These are phyloP conservation scores for Nyctibius bracteatus DNA, from an alignment of 2,113 vertebrate species.

Conservation along the genomic window DNA sequence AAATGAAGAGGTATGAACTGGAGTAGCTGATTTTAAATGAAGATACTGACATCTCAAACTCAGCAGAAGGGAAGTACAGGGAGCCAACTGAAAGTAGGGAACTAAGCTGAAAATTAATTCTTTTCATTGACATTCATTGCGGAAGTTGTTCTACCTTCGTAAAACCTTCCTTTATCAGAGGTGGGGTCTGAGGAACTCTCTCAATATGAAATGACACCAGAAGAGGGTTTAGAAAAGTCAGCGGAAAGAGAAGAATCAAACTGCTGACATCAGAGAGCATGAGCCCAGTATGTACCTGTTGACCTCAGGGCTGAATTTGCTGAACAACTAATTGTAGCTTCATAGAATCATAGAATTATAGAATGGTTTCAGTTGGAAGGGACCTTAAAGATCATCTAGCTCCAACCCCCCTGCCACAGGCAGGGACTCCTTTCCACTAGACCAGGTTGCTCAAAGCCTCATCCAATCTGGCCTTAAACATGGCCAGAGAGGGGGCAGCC, in stretches of 20 bases:
- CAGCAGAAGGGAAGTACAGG: background rate
- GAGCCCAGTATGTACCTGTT: background rate
- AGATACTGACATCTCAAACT: background rate
- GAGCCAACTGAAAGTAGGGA: background rate
- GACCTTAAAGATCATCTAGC: too few species aligned
- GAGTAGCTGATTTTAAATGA: background rate
- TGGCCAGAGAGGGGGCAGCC: too few species aligned
- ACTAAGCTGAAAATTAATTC: background rate
- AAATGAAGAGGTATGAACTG: background rate
- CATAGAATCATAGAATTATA: too few species aligned
- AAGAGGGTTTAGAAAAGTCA: background rate
- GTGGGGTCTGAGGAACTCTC: background rate
- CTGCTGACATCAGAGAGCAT: background rate
- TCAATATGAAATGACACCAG: background rate
- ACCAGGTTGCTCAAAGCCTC: too few species aligned
- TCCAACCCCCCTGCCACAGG: too few species aligned
- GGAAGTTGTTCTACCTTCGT: background rate
- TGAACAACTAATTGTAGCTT: background rate
- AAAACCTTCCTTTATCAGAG: background rate
- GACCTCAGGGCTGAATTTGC: background rate
- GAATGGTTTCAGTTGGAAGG: too few species aligned
- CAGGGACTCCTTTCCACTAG: too few species aligned
- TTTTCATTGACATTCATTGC: background rate
- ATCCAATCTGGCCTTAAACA: too few species aligned
- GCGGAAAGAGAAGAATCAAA: background rate